Evolutionary conservation across 2,888 invertebrate genomes (phyloP), one percentile per base, ranked within the genome.

Genomic region (Parnassius mnemosyne): DNA sequence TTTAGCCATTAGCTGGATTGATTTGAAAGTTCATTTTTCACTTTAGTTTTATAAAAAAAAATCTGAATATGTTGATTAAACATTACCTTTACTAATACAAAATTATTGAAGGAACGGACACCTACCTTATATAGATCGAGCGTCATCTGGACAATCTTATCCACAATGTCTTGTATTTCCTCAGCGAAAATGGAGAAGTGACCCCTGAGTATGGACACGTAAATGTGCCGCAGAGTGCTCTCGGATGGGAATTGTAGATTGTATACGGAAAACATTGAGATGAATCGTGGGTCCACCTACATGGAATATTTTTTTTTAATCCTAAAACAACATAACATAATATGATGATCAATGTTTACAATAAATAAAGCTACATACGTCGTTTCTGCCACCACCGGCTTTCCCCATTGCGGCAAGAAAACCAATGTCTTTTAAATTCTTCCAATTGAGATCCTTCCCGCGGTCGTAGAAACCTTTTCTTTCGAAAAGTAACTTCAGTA

Each of bases 371-470:
- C 41, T 53, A 60, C 87, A 80, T 68, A 92, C 92, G 74, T 96
- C 96, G 78, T 97, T 97, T 69, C 97, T 93, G 0, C 97, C 97
- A 12, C 97, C 97, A 1, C 97, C 97, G 16, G 97, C 95, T 72
- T 95, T 94, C 3, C 96, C 96, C 97, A 97, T 97, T 1, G 96
- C 95, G 0, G 96, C 95, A 60, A 97, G 90, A 78, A 95, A 97
- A 42, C 94, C 95, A 57, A 96, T 94, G 77, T 98, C 97, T 78
- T 94, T 95, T 65, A 98, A 87, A 70, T 94, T 94, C 82, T 97
- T 98, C 97, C 98, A 97, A 81, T 94, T 96, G 7, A 98, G 92
- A 77, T 97, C 97, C 81, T 97, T 97, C 41, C 95, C 96, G 60
- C 97, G 92, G 83, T 97, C 97, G 79, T 97, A 98, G 83, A 97